These are phyloP conservation scores for Callocephalon fimbriatum DNA, from an alignment of 2,113 vertebrate genomes.

Conservation along the genomic window DNA sequence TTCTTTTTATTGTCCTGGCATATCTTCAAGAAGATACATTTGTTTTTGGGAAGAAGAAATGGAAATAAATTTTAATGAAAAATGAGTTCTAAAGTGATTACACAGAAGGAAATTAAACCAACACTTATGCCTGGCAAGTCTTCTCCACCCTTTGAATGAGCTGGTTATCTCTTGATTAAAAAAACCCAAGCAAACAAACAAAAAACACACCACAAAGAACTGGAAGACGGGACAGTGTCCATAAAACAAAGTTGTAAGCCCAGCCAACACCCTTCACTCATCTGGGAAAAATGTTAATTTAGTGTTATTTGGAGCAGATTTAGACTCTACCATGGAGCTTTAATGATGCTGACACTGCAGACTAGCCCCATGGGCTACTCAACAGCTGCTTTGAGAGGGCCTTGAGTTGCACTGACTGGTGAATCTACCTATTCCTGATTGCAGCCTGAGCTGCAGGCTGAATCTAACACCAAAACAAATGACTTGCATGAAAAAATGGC, in stretches of 20 bases:
- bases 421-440: neutral
- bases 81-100: neutral
- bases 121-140: neutral
- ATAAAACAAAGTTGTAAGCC: neutral
- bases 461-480: neutral
- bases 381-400: neutral
- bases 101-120: neutral
- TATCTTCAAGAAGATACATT: neutral
- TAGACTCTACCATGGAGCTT: neutral
- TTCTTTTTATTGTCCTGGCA: slow-evolving; percentile 12
- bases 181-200: neutral
- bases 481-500: neutral
- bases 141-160: neutral
- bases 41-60: neutral
- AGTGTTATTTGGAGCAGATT: neutral
- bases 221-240: neutral
- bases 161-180: neutral
- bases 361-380: neutral
- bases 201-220: neutral
- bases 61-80: slow-evolving; percentile 34
- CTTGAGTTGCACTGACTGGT: neutral
- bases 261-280: neutral
- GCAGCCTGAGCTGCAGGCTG: neutral
- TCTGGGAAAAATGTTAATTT: neutral
- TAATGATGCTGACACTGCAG: neutral